Percentiles rank a stretch among this genome's conserved stretches.
Conservation (phyloP, 2,888 invertebrate species). For the Caenorhabditis panamensis region DNA sequence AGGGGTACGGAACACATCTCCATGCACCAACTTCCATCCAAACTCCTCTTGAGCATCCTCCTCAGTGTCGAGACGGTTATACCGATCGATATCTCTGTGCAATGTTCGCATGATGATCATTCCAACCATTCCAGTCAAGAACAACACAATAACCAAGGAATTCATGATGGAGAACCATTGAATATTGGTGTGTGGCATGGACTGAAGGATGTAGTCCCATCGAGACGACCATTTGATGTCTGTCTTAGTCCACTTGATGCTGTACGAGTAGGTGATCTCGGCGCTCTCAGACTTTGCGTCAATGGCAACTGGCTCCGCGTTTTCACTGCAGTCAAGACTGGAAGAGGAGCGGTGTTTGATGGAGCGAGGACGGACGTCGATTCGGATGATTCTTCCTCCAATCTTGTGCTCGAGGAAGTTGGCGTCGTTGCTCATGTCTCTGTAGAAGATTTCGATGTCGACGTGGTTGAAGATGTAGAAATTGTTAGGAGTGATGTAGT, state of each 20-base stretch:
- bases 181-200: conserved; percentile 92
- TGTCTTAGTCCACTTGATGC: conserved; percentile 86
- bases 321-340: conserved; percentile 80
- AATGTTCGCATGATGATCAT: conserved; percentile 97
- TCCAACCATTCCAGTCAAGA: conserved; percentile 98
- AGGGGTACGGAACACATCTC: conserved; percentile 86
- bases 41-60: conserved; percentile 90
- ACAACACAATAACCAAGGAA: conserved; percentile 91
- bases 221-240: conserved; percentile 95
- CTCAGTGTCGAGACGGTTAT: conserved; percentile 89
- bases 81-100: conserved; percentile 98
- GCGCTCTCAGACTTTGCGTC: conserved; percentile 83
- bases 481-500: conserved; percentile 84
- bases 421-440: conserved; percentile 90
- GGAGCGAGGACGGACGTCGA: conserved; percentile 83
- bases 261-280: conserved; percentile 90
- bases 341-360: conserved; percentile 75
- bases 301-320: conserved; percentile 86
- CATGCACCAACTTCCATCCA: conserved; percentile 86
- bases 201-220: conserved; percentile 99
- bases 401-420: conserved; percentile 86
- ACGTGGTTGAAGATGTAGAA: conserved; percentile 98
- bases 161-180: conserved; percentile 89
- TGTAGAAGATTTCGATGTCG: conserved; percentile 91
- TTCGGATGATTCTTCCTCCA: conserved; percentile 89